Base-by-base conservation (phyloP, 37 sponge, comb jelly and placozoan species). In the Cladorhizidae sp. region DNA sequence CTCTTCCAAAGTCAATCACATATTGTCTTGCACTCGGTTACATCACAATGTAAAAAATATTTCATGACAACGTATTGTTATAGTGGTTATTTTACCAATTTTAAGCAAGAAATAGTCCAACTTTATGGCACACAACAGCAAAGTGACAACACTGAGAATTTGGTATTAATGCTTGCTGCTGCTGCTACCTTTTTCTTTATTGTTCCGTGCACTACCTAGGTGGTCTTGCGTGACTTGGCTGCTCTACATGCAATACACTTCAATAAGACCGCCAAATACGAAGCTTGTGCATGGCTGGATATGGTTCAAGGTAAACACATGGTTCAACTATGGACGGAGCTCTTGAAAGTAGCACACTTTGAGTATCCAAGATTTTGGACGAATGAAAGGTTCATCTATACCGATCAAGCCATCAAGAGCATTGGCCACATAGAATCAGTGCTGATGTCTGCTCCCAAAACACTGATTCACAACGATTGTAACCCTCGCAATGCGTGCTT, bases 401-500 rank as follows among this genome's bases (percentile, higher is more conserved):
- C 74, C 50, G 33, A 71, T 26, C n/a, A 26, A 12, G 83, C 85
- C n/a, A 85, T 93, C 35, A 67, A 73, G 35, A 57, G 77, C 43
- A 62, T 86, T 33, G 59, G 64, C 0, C 40, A 75, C 0, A 73
- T 88, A 1, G 84, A 78, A 79, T 36, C 43, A 1, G 37, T 38
- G 5, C 63, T 88, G 21, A 62, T 75, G 0, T 38, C 81, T 49
- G 64, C 73, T 36, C 86, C 89, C 8, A 54, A 80, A 42, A 93
- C 93, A 15, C 67, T 93, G 49, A 57, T 82, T 18, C 93, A 93
- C 82, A 89, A 89, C 67, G 93, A 93, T 68, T 93, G 85, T 80
- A 93, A 85, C 55, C 89, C 89, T 62, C 70, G 93, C 23, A 93
- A 93, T 59, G 29, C 82, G 8, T 93, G 93, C 26, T 25, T 93